Percentiles rank a stretch among this genome's conserved stretches.
Conservation (phyloP, 2,888 invertebrate genomes). For the Callosobruchus maculatus region DNA sequence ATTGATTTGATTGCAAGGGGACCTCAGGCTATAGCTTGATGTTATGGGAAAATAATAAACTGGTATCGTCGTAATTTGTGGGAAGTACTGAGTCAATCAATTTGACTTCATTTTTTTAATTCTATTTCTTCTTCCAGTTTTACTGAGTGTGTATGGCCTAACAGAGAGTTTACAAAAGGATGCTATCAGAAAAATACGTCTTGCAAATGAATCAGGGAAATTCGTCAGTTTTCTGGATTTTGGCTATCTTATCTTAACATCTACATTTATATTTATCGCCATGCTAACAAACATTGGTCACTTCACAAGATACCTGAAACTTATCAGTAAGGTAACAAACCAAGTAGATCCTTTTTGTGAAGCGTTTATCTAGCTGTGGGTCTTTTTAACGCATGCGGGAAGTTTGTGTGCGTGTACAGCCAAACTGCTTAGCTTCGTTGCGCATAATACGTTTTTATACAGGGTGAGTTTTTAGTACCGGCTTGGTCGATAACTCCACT, state of each 20-base stretch:
- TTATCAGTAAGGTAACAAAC: conserved; percentile 5
- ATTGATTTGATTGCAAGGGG: too few species aligned
- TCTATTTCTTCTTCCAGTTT: neutral
- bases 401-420: too few species aligned
- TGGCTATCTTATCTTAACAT: conserved; percentile 3
- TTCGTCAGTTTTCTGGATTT: conserved; percentile 6
- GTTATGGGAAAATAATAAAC: too few species aligned
- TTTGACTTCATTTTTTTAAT: too few species aligned
- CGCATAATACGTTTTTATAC: too few species aligned
- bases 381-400: too few species aligned
- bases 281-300: conserved; percentile 4
- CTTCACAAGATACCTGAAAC: conserved; percentile 2
- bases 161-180: conserved; percentile 4
- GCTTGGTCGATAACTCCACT: too few species aligned
- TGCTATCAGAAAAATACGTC: conserved; percentile 5
- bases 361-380: neutral
- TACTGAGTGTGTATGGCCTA: conserved; percentile 4
- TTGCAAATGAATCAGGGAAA: conserved; percentile 2
- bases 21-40: too few species aligned
- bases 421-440: too few species aligned
- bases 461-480: too few species aligned
- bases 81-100: too few species aligned
- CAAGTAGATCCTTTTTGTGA: neutral
- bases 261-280: neutral
- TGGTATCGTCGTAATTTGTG: too few species aligned